These are phyloP conservation scores for Phalacrocorax pelagicus DNA, from an alignment of 2,113 vertebrate species.

Conservation along the genomic window DNA sequence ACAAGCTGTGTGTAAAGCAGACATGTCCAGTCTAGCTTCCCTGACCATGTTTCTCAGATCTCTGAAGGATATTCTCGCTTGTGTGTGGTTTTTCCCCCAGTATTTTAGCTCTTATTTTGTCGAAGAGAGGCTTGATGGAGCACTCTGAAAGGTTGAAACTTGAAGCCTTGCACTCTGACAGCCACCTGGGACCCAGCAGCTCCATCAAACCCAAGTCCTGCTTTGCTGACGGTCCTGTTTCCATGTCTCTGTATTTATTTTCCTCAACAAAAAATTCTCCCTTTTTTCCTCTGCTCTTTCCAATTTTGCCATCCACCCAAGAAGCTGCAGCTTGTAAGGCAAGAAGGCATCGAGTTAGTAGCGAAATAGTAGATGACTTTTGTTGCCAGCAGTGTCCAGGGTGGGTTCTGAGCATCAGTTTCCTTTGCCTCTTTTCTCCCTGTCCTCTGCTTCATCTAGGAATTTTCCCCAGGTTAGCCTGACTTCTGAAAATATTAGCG, in stretches of 20 bases:
- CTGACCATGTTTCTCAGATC: background rate
- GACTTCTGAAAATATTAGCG: background rate
- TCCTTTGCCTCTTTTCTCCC: slow-evolving; percentile 11
- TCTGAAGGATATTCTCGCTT: background rate
- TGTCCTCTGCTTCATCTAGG: background rate
- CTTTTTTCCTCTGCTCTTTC: background rate
- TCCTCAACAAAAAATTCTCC: background rate
- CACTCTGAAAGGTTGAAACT: background rate
- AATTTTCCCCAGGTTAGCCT: background rate
- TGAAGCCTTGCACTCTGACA: background rate
- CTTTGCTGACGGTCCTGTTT: background rate
- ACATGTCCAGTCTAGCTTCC: background rate
- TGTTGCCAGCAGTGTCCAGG: background rate
- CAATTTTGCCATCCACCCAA: background rate
- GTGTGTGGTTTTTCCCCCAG: background rate
- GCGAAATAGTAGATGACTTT: background rate
- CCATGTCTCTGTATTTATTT: background rate
- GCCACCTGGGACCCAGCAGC: background rate
- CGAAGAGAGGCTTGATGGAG: background rate
- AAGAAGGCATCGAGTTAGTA: background rate
- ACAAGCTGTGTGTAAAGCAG: background rate
- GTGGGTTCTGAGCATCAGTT: background rate
- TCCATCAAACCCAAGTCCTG: background rate
- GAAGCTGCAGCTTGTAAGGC: background rate
- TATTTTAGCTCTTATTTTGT: background rate